Evolutionary conservation across 2,113 vertebrate genomes (phyloP), one percentile per base, ranked within the genome.

Genomic region (Uropsilus gracilis): DNA sequence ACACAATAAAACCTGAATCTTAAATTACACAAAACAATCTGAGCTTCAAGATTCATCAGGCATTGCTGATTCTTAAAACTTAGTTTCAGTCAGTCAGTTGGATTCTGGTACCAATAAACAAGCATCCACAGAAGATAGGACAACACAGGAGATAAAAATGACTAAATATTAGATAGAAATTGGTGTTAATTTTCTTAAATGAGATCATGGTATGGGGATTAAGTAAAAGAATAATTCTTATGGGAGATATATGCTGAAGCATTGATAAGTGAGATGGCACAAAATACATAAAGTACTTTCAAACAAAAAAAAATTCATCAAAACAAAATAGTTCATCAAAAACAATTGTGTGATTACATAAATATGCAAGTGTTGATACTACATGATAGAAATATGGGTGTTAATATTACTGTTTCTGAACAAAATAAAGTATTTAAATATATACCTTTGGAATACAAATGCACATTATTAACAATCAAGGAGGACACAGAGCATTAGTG

Each of bases 21-120:
- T 73, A 87, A 90, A 90, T n/a, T n/a, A n/a, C n/a, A 68, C 3
- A 68, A 30, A 84, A 77, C 22, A 57, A 83, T 20, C 81, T 91
- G 46, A 90, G 42, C 24, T 46, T 30, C 42, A 78, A 88, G 57
- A 84, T n/a, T 14, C 71, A 93, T 0, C 12, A 26, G 75, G 78
- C 7, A 88, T 46, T 84, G 57, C 34, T 84, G 26, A 39, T 9
- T 42, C 42, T 57, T 91, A 77, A 82, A 64, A 57, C 69, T 86
- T 76, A 85, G 44, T 89, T 86, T 92, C 42, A 63, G 32, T 71
- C 69, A 17, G 73, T 32, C n/a, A n/a, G n/a, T n/a, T 73, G 59
- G 72, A 91, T 30, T 17, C n/a, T 84, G 22, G n/a, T 32, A 86
- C 30, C 34, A 93, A 76, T 73, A 81, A 85, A 75, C 71, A n/a